phyloP scores from a whole-genome alignment of 2,113 vertebrate species.

The Romanogobio albipinnatus region DNA sequence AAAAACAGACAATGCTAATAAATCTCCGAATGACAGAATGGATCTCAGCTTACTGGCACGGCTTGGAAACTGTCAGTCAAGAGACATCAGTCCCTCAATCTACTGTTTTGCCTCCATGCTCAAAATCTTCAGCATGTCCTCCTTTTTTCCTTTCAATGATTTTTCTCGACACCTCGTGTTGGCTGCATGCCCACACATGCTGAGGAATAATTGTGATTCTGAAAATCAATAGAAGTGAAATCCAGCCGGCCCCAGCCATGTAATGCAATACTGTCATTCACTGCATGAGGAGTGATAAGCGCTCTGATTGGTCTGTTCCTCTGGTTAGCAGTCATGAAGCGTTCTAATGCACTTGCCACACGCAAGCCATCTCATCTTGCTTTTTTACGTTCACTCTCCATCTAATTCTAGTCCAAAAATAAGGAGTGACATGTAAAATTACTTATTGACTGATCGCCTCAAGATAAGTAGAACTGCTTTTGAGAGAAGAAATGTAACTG shows the following conservation, averaged over 20 bases:
- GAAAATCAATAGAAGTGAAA: slow-evolving; percentile 66
- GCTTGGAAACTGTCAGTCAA: slow-evolving; percentile 64
- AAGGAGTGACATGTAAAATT: slow-evolving; percentile 19
- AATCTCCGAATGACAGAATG: neutral
- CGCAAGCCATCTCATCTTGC: neutral
- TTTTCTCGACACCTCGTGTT: slow-evolving; percentile 38
- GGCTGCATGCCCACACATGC: slow-evolving; percentile 18
- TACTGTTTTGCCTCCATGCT: slow-evolving; percentile 1
- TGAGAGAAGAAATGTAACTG: neutral
- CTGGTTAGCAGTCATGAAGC: slow-evolving; percentile 42
- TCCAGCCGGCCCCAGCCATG: slow-evolving; percentile 58
- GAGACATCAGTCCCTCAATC: neutral
- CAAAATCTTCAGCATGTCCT: slow-evolving; percentile 9
- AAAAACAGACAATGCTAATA: neutral
- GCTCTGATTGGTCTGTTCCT: slow-evolving; percentile 56
- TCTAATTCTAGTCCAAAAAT: slow-evolving; percentile 10
- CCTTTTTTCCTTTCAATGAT: slow-evolving; percentile 16
- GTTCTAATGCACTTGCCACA: slow-evolving; percentile 23
- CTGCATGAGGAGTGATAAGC: slow-evolving; percentile 60
- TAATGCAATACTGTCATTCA: slow-evolving; percentile 64
- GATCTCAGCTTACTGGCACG: neutral
- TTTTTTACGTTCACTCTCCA: neutral
- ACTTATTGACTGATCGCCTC: slow-evolving; percentile 55
- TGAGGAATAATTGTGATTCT: slow-evolving; percentile 57
- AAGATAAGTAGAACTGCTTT: slow-evolving; percentile 17